Evolutionary conservation across 2,888 invertebrate species (phyloP).

Genomic region (Pterobdella sp.): DNA sequence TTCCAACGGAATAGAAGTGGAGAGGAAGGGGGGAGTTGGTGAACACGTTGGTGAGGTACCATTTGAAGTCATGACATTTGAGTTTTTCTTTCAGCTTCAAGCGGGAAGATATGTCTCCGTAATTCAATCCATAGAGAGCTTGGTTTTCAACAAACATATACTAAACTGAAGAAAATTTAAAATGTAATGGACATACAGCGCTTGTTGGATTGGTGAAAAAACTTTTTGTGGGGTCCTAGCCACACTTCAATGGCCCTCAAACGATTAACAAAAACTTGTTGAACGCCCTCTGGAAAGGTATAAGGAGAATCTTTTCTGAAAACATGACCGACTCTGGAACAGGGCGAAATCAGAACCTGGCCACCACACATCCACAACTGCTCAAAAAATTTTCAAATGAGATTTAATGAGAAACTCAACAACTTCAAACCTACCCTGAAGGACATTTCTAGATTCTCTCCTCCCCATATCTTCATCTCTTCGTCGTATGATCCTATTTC

Average conservation of each 20-base stretch:
- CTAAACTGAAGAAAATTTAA: not conserved
- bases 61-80: slow-evolving; percentile 24
- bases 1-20: slow-evolving; percentile 26
- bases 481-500: slow-evolving; percentile 95
- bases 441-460: slow-evolving; percentile 89
- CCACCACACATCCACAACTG: slow-evolving; percentile 52
- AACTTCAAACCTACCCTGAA: slow-evolving; percentile 66
- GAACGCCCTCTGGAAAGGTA: slow-evolving; percentile 90
- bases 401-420: too few species aligned
- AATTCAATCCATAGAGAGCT: too few species aligned
- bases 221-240: slow-evolving; percentile 96
- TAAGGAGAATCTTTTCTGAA: slow-evolving; percentile 69
- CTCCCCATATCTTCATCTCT: slow-evolving; percentile 99
- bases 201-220: slow-evolving; percentile 49
- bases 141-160: too few species aligned
- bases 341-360: slow-evolving; percentile 49
- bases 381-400: slow-evolving; percentile 12
- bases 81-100: slow-evolving; percentile 21
- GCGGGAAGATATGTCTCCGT: slow-evolving; percentile 17
- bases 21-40: slow-evolving; percentile 18
- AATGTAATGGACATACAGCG: too few species aligned
- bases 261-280: slow-evolving; percentile 86
- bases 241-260: slow-evolving; percentile 97
- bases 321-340: slow-evolving; percentile 51
- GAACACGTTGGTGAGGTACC: slow-evolving; percentile 26